Conservation (phyloP, 2,888 invertebrate species). For the Automeris io region DNA sequence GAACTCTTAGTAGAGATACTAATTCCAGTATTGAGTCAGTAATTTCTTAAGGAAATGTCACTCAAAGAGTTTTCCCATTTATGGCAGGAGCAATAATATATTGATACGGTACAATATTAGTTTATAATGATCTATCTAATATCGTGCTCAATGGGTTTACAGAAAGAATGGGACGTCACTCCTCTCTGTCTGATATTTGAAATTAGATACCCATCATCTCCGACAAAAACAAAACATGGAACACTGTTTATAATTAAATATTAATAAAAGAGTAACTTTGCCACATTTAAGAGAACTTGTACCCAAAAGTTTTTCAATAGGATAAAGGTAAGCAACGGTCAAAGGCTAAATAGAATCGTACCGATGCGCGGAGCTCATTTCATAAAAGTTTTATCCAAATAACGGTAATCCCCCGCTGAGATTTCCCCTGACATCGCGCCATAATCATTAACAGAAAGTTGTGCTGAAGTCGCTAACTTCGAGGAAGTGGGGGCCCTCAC, state of each 20-base stretch:
- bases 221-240: no score
- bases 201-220: no score
- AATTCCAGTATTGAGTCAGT: no score
- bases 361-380: constrained; percentile 2
- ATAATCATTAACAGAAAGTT: constrained; percentile 47
- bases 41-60: no score
- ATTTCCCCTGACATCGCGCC: constrained; percentile 54
- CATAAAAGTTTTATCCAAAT: constrained; percentile 7
- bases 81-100: no score
- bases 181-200: no score
- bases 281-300: neutral
- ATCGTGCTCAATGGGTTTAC: no score
- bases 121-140: no score
- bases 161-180: no score
- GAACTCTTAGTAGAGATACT: no score
- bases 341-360: constrained; percentile 1
- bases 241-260: neutral
- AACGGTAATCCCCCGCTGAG: constrained; percentile 31
- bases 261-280: neutral
- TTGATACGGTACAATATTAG: no score
- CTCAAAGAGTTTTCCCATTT: no score
- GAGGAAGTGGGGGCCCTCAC: constrained; percentile 8
- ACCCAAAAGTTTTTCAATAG: neutral
- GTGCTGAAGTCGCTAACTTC: constrained; percentile 16
- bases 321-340: neutral